These are phyloP conservation scores for Drosophila fulvimacula DNA, from an alignment of 2,888 invertebrate genomes.

Conservation along the genomic window DNA sequence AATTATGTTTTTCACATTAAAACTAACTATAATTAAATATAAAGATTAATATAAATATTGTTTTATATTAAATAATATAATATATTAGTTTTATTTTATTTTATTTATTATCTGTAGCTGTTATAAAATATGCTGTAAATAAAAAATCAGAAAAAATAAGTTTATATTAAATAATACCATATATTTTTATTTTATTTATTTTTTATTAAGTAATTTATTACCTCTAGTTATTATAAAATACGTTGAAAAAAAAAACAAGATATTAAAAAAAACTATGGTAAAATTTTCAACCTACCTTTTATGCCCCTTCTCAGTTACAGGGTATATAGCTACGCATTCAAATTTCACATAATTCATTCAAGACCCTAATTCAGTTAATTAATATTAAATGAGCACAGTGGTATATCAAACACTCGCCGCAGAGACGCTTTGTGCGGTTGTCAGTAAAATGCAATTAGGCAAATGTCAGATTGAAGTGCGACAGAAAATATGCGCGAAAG, in stretches of 20 bases:
- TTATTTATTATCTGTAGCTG: no score
- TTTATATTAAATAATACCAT: no score
- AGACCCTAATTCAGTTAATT: conserved; percentile 7
- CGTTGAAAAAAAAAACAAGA: not conserved
- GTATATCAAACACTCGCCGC: conserved; percentile 5
- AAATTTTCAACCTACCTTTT: not conserved
- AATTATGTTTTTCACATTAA: no score
- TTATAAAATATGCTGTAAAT: no score
- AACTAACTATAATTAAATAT: not conserved
- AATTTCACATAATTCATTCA: conserved; percentile 10
- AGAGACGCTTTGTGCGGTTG: conserved; percentile 3
- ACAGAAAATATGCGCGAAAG: not conserved
- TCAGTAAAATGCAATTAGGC: conserved; percentile 20
- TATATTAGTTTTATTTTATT: no score
- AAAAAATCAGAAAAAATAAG: no score
- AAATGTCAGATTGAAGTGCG: conserved; percentile 8
- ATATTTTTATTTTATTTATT: no score
- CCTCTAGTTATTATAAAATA: not conserved
- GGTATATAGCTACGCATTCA: not conserved
- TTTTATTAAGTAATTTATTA: not conserved
- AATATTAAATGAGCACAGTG: conserved; percentile 1
- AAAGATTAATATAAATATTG: not conserved
- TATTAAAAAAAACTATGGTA: not conserved
- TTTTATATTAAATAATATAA: not conserved
- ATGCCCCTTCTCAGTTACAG: not conserved